These are phyloP conservation scores for Perca schrenkii DNA, from an alignment of 2,113 vertebrate species.

Conservation along the genomic window DNA sequence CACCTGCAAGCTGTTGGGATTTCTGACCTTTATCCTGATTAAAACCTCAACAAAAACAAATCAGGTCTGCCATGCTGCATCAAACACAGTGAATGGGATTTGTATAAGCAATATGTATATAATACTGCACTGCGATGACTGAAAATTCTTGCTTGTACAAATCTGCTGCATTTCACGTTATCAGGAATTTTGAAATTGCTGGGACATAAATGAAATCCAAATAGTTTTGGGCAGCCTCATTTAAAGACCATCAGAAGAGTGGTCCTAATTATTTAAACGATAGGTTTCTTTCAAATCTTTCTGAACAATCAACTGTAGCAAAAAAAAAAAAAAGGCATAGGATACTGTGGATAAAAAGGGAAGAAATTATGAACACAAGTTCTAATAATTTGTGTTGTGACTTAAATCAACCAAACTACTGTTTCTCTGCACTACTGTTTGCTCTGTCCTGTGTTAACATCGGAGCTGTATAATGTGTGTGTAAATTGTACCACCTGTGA, in stretches of 20 bases:
- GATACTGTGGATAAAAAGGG: slow-evolving; percentile 73
- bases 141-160: slow-evolving; percentile 29
- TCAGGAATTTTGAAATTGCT: slow-evolving; percentile 45
- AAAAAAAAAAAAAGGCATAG: slow-evolving; percentile 58
- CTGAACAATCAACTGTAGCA: slow-evolving; percentile 49
- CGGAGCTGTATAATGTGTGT: slow-evolving; percentile 51
- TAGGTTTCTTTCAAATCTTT: slow-evolving; percentile 32
- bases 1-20: neutral
- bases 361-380: slow-evolving; percentile 57
- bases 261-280: slow-evolving; percentile 32
- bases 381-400: slow-evolving; percentile 40
- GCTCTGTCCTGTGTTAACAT: slow-evolving; percentile 55
- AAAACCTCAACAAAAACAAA: slow-evolving; percentile 39
- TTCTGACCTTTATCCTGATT: slow-evolving; percentile 15
- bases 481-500: slow-evolving; percentile 62
- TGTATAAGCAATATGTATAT: slow-evolving; percentile 34
- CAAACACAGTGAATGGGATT: slow-evolving; percentile 24
- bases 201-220: slow-evolving; percentile 28
- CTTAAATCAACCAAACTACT: slow-evolving; percentile 57
- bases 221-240: slow-evolving; percentile 12
- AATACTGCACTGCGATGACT: slow-evolving; percentile 10
- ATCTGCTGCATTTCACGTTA: slow-evolving; percentile 49
- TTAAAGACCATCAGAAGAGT: slow-evolving; percentile 31
- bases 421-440: slow-evolving; percentile 55
- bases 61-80: slow-evolving; percentile 35